phyloP scores from a whole-genome alignment of 2,797 vertebrate species.

The Kryptolebias ocellatus region DNA sequence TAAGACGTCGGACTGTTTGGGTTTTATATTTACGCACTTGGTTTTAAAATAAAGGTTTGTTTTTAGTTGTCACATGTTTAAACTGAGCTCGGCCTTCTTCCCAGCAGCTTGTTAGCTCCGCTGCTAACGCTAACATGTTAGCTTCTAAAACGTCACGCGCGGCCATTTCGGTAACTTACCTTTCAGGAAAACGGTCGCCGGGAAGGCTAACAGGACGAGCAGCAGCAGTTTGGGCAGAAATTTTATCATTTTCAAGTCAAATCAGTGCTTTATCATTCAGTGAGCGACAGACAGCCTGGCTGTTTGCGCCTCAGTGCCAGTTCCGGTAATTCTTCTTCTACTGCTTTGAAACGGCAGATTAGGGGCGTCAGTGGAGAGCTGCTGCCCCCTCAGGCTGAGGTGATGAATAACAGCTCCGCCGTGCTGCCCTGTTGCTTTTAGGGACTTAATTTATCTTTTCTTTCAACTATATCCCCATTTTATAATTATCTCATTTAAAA shows the following conservation, averaged over 20 bases:
- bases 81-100: constrained; percentile 29
- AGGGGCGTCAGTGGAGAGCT: background rate
- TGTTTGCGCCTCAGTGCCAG: background rate
- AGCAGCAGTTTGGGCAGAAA: constrained; percentile 78
- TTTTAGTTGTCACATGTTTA: constrained; percentile 28
- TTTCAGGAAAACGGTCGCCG: constrained; percentile 66
- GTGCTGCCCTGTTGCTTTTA: too few species aligned
- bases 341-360: background rate
- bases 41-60: background rate
- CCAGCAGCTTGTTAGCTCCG: constrained; percentile 28
- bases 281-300: constrained; percentile 8
- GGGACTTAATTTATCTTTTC: too few species aligned
- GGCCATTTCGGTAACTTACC: constrained; percentile 42
- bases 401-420: too few species aligned
- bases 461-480: too few species aligned
- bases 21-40: accelerated
- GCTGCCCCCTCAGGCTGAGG: background rate
- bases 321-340: constrained; percentile 14
- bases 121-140: constrained; percentile 36
- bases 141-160: accelerated
- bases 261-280: constrained; percentile 55
- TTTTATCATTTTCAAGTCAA: constrained; percentile 67
- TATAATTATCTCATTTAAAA: too few species aligned
- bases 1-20: accelerated
- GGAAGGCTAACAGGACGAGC: constrained; percentile 75